phyloP scores from a whole-genome alignment of 2,797 vertebrate species.

The Hippopotamyrus pictus region DNA sequence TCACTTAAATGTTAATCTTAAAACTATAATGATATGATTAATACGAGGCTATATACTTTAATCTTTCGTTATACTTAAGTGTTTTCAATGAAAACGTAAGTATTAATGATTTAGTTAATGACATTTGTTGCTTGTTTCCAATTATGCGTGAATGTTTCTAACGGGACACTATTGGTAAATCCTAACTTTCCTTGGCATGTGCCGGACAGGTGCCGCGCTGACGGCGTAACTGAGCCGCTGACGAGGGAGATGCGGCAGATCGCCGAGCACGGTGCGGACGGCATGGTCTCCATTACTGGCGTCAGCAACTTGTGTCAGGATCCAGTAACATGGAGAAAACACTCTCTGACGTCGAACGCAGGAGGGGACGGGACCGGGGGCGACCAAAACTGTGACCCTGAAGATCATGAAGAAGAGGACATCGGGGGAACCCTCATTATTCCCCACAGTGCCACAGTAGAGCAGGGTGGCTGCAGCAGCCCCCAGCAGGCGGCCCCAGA shows the following conservation, averaged over 20 bases:
- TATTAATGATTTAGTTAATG: not conserved
- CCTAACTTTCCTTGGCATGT: not conserved
- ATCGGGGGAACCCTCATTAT: not conserved
- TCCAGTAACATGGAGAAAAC: constrained; percentile 13
- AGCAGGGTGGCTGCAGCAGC: not conserved
- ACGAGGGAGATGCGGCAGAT: constrained; percentile 14
- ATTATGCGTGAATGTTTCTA: not conserved
- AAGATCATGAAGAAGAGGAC: not conserved
- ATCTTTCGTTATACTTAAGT: not conserved
- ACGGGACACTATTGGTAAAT: not conserved
- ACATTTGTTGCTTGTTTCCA: not conserved
- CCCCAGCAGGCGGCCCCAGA: constrained; percentile 52
- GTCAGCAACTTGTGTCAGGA: constrained; percentile 19
- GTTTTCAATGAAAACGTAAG: not conserved
- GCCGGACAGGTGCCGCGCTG: not conserved
- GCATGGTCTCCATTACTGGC: not conserved
- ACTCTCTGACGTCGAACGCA: constrained; percentile 24
- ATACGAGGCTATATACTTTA: not conserved
- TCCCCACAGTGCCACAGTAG: not conserved
- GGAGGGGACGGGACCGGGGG: not conserved
- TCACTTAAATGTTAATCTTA: not conserved
- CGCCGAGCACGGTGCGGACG: constrained; percentile 33
- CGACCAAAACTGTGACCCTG: not conserved
- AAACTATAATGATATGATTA: not conserved
- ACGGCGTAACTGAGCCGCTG: not conserved